Evolutionary conservation across 2,888 invertebrate species (phyloP), one percentile per base, ranked within the genome.

Genomic region (Muschampia plurimacula): DNA sequence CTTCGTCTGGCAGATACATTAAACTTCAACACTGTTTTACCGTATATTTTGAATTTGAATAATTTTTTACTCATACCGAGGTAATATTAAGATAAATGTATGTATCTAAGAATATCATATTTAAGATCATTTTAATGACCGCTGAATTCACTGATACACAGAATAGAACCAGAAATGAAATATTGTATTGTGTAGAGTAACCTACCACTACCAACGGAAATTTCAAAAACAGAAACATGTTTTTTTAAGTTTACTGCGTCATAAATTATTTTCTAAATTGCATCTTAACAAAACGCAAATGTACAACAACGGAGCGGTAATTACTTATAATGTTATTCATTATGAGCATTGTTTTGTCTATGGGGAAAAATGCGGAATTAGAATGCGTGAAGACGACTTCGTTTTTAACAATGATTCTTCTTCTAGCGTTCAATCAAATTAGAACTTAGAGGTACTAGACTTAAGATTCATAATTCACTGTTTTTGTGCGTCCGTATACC

Each of bases 321-420:
- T 87, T 86, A 81, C 82, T 83, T 82, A 83, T 86, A 82, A 84
- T 85, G 79, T 80, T 81, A 79, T 79, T 88, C 85, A 87, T 87
- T 86, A 85, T 80, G 79, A 84, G 80, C 84, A 86, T 88, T 88
- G 85, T 89, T 87, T 84, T 81, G 83, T 85, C 82, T 85, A 83
- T 84, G 82, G 79, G 84, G 83, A 88, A 89, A 86, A 87, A 85
- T 79, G 81, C 77, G 82, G 80, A 88, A 85, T 85, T 88, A 87
- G 85, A 89, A 84, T 89, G 87, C 86, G 85, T 86, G 85, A 86
- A 89, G 89, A 85, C 72, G 36, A 36, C 63, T 72, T 46, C 70
- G 64, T 75, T 77, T 77, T 75, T 67, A 59, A 66, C 62, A 32
- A 74, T 59, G 32, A 41, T 60, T 65, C 67, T 36, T 36, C 60